Evolutionary conservation across 2,113 vertebrate genomes (phyloP).

Genomic region (Pipra filicauda): DNA sequence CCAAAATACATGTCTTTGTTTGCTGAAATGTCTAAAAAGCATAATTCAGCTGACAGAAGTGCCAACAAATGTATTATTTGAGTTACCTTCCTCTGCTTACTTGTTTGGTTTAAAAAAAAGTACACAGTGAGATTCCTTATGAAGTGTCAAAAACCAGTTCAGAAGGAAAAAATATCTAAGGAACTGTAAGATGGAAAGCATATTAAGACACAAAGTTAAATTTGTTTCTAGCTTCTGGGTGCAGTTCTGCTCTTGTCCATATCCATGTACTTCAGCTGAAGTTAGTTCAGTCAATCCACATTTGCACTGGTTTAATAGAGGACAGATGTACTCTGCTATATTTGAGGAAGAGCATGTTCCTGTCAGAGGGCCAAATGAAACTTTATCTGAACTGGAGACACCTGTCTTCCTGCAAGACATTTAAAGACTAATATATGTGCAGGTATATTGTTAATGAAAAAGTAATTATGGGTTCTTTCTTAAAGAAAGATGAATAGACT

Average conservation of each 20-base stretch:
- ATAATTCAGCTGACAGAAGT: neutral
- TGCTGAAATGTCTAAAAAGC: neutral
- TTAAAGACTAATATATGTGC: neutral
- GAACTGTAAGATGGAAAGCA: neutral
- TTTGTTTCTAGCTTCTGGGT: neutral
- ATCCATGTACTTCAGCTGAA: neutral
- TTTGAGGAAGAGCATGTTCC: neutral
- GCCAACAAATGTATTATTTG: neutral
- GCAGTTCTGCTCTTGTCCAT: neutral
- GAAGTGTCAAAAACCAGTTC: neutral
- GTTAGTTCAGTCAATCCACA: neutral
- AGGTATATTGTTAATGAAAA: neutral
- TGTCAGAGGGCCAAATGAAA: neutral
- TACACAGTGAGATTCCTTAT: accelerated
- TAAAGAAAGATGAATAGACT: neutral
- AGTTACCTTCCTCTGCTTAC: neutral
- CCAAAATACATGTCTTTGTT: neutral
- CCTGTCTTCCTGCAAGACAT: neutral
- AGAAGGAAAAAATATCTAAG: neutral
- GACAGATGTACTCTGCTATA: neutral
- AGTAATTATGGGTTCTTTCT: neutral
- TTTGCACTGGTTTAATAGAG: neutral
- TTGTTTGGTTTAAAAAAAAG: neutral
- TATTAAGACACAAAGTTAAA: neutral
- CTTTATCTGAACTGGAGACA: neutral